Base-by-base conservation (phyloP, 37 sponge, comb jelly and placozoan genomes). In the Axinella damicornis region DNA sequence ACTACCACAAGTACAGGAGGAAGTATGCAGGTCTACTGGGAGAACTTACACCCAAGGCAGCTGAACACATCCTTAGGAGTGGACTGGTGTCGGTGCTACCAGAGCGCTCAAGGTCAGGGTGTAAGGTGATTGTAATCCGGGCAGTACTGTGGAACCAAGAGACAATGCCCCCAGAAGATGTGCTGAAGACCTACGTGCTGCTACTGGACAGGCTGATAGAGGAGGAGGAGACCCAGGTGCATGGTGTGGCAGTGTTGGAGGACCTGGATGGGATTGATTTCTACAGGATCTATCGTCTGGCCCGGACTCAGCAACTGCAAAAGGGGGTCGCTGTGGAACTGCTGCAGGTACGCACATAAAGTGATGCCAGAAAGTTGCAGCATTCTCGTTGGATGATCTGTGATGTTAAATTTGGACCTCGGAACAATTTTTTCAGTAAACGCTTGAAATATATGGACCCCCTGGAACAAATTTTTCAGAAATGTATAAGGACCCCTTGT, bases 181-280 rank as follows among this genome's bases (percentile, higher is more conserved):
- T 76, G 33, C 15, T 75, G 21, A 71, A 80, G 40, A 73, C 58
- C 0, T n/a, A 76, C 20, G 16, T 88, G 14, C 39, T 92, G 15
- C 13, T 92, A 0, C 25, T 92, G 38, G 93, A 92, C 11, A 62
- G 53, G 56, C 59, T 92, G 70, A 54, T 92, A 17, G 88, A 87
- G 37, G 88, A 92, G 17, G 88, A 88, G 36, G 93, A 92, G 71
- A 84, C 79, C 52, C 93, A 92, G 66, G 93, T 92, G 41, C 80
- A 92, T 69, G 93, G 93, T 0, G 16, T 92, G 14, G n/a, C 27
- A 4, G 1, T 80, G 27, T 33, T 88, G 19, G 67, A 88, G 19
- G 61, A 88, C 76, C 57, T 83, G 28, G 34, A 68, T 15, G 93
- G 70, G 16, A 31, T 92, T 15, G 35, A 64, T 22, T 76, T 92